Evolutionary conservation across 2,888 invertebrate species (phyloP), one percentile per base, ranked within the genome.

Genomic region (Morpho helenor): DNA sequence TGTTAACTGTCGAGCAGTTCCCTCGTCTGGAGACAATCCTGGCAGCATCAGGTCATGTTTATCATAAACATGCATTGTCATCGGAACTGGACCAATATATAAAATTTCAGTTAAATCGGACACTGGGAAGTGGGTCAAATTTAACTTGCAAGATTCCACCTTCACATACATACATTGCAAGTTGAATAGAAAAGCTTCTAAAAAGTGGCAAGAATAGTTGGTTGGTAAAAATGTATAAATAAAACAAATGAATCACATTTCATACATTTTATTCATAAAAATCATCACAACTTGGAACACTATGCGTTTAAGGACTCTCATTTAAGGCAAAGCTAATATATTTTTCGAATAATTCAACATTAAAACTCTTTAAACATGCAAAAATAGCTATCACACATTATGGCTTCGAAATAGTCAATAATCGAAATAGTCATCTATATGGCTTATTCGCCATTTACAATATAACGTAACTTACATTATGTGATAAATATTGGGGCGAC

Each of bases 201-300:
- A 16, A 16, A 16, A 16, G 16, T 16, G 2, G 16, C 16, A 16
- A 16, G 16, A 16, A 16, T 16, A 2, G 16, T 16, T 16, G 31
- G 31, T 31, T 31, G 43, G 3, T 43, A 43, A 8, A 43, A 43
- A 1, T 43, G 8, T 7, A 53, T 44, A 51, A 59, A 62, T 61
- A 59, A 66, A 66, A 63, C 23, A 56, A 56, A 44, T 3, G 43
- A 39, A 52, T 10, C 46, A 23, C 43, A 51, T 53, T 56, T 51
- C 52, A 59, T 52, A 54, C 47, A 51, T 66, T 71, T 70, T 72
- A 70, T 72, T 68, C 64, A 69, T 63, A 71, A 71, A 71, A 69
- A 51, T 66, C 66, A 74, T 73, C 73, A 72, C 71, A 74, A 66
- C 67, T 66, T 62, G 65, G 71, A 71, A 72, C 69, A 71, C 73